Evolutionary conservation across 1,140 invertebrate species (phyloP), one percentile per base, ranked within the genome.

Genomic region (Sweltsa coloradensis): DNA sequence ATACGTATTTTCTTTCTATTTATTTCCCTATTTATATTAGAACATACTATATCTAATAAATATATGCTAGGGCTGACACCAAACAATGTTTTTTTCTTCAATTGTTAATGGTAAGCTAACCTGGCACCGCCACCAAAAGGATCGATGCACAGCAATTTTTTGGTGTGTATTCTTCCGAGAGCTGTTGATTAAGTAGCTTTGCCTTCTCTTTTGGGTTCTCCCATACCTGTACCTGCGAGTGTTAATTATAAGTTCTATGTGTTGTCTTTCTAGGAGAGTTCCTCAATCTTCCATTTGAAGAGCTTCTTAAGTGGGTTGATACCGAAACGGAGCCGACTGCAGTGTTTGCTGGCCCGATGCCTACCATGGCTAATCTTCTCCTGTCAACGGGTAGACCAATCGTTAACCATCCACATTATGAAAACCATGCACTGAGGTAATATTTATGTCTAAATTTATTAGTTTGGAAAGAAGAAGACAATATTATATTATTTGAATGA

Each of bases 371-470:
- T 0, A 80, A 84, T 45, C 59, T 90, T 3, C 76, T 89, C 66
- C 65, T 91, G 13, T 78, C 79, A 13, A 85, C 87, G 0, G 60
- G 72, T 5, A 64, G 85, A 40, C 81, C 85, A 2, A 78, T 90
- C 47, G 76, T 87, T 0, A 84, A 86, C 53, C 86, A 90, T 66
- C 88, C 87, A n/a, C 87, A 89, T 59, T 90, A 86, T 58, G 83
- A 87, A 60, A 73, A 81, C 57, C 67, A 70, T 37, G 72, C 72
- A 39, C 70, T 83, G 46, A 75, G 81, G 80, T 85, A 46, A 51
- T 49, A 41, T 45, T n/a, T 41, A 41, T 45, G n/a, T 31, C 29
- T 31, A 31, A 31, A 9, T 31, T 31, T 9, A 31, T n/a, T 9
- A 31, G 9, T 31, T 31, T 31, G 9, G 9, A 14, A 31, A 31